Evolutionary conservation across 2,797 vertebrate species (phyloP).

Genomic region (Myotis daubentonii): DNA sequence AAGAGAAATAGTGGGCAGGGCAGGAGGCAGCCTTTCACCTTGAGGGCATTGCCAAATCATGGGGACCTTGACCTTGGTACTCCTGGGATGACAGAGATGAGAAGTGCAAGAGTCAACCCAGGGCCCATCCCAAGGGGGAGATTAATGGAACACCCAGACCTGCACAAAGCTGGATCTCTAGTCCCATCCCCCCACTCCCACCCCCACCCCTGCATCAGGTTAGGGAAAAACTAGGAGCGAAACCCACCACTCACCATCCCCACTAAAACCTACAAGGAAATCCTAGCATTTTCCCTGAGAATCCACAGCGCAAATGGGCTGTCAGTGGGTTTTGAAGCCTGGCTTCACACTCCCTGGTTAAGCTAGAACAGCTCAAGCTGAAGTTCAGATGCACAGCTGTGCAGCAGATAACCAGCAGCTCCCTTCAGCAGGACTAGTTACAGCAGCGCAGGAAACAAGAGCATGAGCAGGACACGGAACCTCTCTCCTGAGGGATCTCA

Average conservation of each 20-base stretch:
- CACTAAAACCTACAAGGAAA: background rate
- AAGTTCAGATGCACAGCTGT: background rate
- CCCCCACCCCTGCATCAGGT: background rate
- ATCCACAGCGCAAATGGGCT: background rate
- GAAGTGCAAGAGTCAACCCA: background rate
- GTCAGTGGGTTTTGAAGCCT: background rate
- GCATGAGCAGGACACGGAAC: background rate
- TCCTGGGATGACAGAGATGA: background rate
- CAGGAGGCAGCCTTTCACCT: background rate
- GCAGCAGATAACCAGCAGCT: background rate
- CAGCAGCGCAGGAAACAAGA: background rate
- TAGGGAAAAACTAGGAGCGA: background rate
- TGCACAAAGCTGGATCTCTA: background rate
- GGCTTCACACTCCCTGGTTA: background rate
- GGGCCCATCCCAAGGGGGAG: background rate
- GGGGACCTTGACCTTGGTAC: background rate
- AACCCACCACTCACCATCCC: background rate
- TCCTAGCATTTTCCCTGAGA: background rate
- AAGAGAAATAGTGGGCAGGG: background rate
- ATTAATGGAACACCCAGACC: background rate
- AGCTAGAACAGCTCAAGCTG: background rate
- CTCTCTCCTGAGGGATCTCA: background rate
- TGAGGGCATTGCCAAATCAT: background rate
- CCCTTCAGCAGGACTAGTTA: background rate
- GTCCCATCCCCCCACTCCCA: fast-evolving